These are phyloP conservation scores for Pseudoips prasinana DNA, from an alignment of 2,888 invertebrate genomes.

Conservation along the genomic window DNA sequence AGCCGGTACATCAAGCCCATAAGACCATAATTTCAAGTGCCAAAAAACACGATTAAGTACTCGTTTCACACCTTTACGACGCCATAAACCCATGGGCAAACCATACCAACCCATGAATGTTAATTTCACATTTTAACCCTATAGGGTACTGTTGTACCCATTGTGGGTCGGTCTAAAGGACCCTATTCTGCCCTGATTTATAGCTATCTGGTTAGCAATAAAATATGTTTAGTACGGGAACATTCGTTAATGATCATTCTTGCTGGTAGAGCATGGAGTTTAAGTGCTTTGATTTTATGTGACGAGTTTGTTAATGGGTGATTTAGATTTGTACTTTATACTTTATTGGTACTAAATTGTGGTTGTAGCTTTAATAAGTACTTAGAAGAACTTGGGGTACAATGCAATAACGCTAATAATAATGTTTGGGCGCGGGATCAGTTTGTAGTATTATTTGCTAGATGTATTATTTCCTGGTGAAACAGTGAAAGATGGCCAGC, in stretches of 20 bases:
- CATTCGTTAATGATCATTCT: slow-evolving; percentile 38
- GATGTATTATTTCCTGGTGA: too few relatives aligned
- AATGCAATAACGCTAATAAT: too few relatives aligned
- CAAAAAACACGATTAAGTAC: slow-evolving; percentile 35
- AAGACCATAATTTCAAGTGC: slow-evolving; percentile 24
- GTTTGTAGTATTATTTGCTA: too few relatives aligned
- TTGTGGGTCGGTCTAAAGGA: slow-evolving; percentile 30
- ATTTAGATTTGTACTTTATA: too few relatives aligned
- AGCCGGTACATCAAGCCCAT: slow-evolving; percentile 8
- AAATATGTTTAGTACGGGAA: slow-evolving; percentile 50
- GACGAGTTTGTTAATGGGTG: slow-evolving; percentile 10
- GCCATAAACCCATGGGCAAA: slow-evolving; percentile 31
- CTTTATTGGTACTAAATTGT: too few relatives aligned
- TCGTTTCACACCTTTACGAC: slow-evolving; percentile 52
- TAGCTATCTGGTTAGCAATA: slow-evolving; percentile 40
- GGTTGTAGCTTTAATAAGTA: too few relatives aligned
- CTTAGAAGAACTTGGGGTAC: too few relatives aligned
- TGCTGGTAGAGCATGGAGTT: slow-evolving; percentile 30
- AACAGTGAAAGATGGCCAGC: too few relatives aligned
- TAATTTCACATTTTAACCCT: slow-evolving; percentile 48
- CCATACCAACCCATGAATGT: slow-evolving; percentile 44
- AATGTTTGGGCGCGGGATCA: too few relatives aligned
- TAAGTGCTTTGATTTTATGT: slow-evolving; percentile 14
- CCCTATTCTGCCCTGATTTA: slow-evolving; percentile 44
- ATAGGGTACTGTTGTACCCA: slow-evolving; percentile 6